These are phyloP conservation scores for Anolis carolinensis DNA, from an alignment of 2,113 vertebrate genomes.

Conservation along the genomic window DNA sequence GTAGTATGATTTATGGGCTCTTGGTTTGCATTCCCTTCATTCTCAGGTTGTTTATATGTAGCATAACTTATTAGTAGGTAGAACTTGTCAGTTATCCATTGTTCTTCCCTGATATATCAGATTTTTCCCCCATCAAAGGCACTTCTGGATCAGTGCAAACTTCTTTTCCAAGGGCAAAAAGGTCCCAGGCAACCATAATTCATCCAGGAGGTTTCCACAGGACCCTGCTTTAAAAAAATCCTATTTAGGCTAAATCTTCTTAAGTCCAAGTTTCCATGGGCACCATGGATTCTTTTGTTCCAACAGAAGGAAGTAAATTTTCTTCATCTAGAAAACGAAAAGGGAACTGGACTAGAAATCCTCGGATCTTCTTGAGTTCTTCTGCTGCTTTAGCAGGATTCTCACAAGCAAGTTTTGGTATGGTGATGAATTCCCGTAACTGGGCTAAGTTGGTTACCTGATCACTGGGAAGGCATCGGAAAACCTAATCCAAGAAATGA, in stretches of 20 bases:
- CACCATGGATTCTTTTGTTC: conserved; percentile 94
- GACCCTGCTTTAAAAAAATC: conserved; percentile 12
- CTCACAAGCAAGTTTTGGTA: conserved; percentile 80
- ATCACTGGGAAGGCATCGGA: conserved; percentile 93
- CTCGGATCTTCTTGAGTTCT: conserved; percentile 92
- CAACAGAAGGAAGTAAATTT: conserved; percentile 90
- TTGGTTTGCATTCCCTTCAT: conserved; percentile 14
- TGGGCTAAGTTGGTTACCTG: conserved; percentile 87
- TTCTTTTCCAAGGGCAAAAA: conserved; percentile 22
- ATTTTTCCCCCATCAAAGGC: conserved; percentile 42
- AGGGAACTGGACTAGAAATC: conserved; percentile 95
- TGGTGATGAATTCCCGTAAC: conserved; percentile 84
- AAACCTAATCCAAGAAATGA: conserved; percentile 81
- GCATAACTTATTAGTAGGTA: conserved; percentile 14
- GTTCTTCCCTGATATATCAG: conserved; percentile 22
- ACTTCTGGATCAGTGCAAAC: conserved; percentile 25
- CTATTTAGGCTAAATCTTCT: conserved; percentile 34
- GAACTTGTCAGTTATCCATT: neutral
- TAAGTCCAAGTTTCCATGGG: conserved; percentile 98
- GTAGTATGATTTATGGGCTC: conserved; percentile 18
- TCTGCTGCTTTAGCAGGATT: conserved; percentile 86
- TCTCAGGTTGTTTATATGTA: neutral
- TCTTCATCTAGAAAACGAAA: conserved; percentile 90
- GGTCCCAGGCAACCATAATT: conserved; percentile 23
- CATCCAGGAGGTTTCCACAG: conserved; percentile 28